A percentile compares a stretch with the other conserved stretches of the same genome.
Evolutionary conservation across 2,888 invertebrate species (phyloP).

Genomic region (Euzophera pinguis): DNA sequence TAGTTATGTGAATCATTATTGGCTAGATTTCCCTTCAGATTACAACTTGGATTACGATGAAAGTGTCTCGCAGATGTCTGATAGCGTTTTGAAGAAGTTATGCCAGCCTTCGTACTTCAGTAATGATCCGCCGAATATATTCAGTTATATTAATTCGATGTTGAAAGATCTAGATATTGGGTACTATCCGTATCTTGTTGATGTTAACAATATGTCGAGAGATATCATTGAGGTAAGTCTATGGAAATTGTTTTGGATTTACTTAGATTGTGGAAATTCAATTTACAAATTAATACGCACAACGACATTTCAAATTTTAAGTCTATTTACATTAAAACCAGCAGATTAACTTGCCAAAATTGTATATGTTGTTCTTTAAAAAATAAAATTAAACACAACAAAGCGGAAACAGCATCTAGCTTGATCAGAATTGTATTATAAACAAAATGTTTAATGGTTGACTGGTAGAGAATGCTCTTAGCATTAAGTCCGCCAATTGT

Average conservation of each 20-base stretch:
- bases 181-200: constrained; percentile 85
- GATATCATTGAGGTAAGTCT: constrained; percentile 85
- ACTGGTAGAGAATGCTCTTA: no score
- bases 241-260: background rate
- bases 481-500: no score
- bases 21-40: constrained; percentile 88
- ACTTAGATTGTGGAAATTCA: no score
- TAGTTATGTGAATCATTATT: constrained; percentile 88
- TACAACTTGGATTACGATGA: constrained; percentile 63
- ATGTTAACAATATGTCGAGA: constrained; percentile 86
- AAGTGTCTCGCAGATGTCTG: constrained; percentile 73
- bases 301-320: no score
- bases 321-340: no score
- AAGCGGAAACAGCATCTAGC: no score
- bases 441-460: no score
- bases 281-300: no score
- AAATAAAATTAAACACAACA: no score
- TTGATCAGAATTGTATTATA: no score
- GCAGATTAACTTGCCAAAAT: no score
- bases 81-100: constrained; percentile 79
- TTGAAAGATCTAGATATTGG: constrained; percentile 74
- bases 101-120: constrained; percentile 81
- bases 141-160: constrained; percentile 84
- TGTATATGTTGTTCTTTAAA: no score
- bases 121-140: constrained; percentile 84